Percentiles rank a stretch among this genome's conserved stretches.
Conservation (phyloP, 2,888 invertebrate genomes). For the Campoplex capitator region DNA sequence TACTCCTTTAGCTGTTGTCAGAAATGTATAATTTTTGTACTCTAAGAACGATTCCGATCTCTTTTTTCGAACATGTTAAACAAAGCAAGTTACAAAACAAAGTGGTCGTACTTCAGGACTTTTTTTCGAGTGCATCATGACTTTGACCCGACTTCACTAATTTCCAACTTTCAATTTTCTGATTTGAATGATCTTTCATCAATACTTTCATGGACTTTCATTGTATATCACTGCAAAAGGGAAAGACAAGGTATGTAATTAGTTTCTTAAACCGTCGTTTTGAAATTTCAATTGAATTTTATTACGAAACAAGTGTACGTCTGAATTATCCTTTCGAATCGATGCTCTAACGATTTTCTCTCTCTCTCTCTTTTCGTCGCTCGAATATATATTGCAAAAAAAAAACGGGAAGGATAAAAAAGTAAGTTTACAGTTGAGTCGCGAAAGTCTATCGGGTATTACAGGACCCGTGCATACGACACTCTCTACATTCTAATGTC, state of each 20-base stretch:
- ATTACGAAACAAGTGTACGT: not conserved
- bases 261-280: not conserved
- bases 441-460: slow-evolving; percentile 42
- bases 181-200: not conserved
- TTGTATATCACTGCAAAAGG: not conserved
- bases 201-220: not conserved
- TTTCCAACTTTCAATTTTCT: too few relatives aligned
- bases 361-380: not conserved
- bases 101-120: too few relatives aligned
- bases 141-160: too few relatives aligned
- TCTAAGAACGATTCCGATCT: not conserved
- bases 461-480: slow-evolving; percentile 39
- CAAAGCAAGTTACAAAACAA: too few relatives aligned
- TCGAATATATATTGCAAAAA: slow-evolving; percentile 14
- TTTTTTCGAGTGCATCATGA: too few relatives aligned
- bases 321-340: slow-evolving; percentile 4
- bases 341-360: slow-evolving; percentile 22
- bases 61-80: not conserved
- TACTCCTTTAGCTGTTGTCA: not conserved
- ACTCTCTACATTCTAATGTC: slow-evolving; percentile 64
- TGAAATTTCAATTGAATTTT: too few relatives aligned
- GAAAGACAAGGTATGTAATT: not conserved
- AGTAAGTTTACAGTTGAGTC: slow-evolving; percentile 32
- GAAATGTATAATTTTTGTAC: not conserved
- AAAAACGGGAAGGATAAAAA: slow-evolving; percentile 14